A percentile compares a stretch with the other conserved stretches of the same genome.
Evolutionary conservation across 2,888 invertebrate species (phyloP).

Genomic region (Oxytorus armatus): DNA sequence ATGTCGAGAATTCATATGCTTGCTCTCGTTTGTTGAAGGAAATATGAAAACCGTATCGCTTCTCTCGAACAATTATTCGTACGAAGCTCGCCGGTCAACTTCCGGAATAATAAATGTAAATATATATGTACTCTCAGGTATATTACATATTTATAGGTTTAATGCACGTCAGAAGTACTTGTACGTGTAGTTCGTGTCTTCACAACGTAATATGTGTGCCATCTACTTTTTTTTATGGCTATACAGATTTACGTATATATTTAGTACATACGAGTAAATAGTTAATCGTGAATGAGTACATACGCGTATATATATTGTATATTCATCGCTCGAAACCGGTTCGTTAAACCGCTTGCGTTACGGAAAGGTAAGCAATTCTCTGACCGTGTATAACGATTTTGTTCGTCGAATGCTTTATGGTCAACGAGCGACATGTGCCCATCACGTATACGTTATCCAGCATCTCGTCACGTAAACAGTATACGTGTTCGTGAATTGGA

Average conservation of each 20-base stretch:
- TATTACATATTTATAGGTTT: no score
- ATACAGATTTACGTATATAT: not conserved
- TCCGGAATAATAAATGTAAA: no score
- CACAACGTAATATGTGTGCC: no score
- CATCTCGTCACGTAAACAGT: constrained; percentile 31
- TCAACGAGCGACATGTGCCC: not conserved
- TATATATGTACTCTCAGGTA: no score
- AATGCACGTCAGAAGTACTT: no score
- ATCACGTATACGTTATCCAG: not conserved
- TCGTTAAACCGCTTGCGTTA: constrained; percentile 40
- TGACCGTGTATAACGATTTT: constrained; percentile 23
- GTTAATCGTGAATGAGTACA: not conserved
- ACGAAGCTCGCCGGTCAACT: no score
- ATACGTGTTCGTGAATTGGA: constrained; percentile 3
- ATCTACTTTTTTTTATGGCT: no score
- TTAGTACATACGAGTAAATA: not conserved
- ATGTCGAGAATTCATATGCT: no score
- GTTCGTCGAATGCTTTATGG: constrained; percentile 34
- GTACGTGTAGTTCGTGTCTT: no score
- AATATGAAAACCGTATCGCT: no score
- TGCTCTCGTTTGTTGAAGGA: no score
- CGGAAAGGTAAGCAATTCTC: constrained; percentile 42
- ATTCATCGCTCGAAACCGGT: constrained; percentile 15
- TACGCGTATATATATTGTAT: not conserved
- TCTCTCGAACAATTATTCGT: no score